Percentiles rank a stretch among this genome's conserved stretches.
Evolutionary conservation across 2,797 vertebrate genomes (phyloP).

Genomic region (Hipposideros larvatus): DNA sequence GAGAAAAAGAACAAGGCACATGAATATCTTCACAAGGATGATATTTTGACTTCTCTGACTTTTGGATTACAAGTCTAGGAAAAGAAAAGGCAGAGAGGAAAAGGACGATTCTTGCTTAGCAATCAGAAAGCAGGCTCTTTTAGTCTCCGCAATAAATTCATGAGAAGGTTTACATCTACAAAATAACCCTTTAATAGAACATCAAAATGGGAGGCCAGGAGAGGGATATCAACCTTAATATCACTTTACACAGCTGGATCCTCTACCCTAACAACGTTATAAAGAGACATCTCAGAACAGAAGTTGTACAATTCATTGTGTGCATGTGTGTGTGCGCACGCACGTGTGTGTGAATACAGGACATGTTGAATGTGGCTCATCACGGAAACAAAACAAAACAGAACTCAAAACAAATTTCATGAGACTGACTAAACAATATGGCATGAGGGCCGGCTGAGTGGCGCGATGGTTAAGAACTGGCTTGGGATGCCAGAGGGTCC

Average conservation of each 20-base stretch:
- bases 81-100: conserved; percentile 62
- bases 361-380: conserved; percentile 16
- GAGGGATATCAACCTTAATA: background rate
- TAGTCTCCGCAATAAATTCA: background rate
- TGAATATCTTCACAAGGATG: conserved; percentile 78
- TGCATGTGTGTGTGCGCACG: background rate
- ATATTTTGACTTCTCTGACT: conserved; percentile 71
- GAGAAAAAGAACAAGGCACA: conserved; percentile 80
- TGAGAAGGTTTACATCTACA: conserved; percentile 28
- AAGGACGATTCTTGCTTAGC: conserved; percentile 75
- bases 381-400: background rate
- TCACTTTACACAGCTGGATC: conserved; percentile 16
- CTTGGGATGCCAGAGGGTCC: no score
- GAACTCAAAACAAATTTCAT: background rate
- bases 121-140: conserved; percentile 65
- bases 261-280: background rate
- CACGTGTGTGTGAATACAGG: background rate
- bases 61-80: conserved; percentile 74
- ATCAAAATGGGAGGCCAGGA: background rate
- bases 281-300: conserved; percentile 28
- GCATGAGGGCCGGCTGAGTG: background rate
- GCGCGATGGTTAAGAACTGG: no score
- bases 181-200: background rate
- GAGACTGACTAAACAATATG: background rate
- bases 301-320: background rate